Base-by-base conservation (phyloP, 64 coral and sea anemone genomes). In the Platygyra sinensis region DNA sequence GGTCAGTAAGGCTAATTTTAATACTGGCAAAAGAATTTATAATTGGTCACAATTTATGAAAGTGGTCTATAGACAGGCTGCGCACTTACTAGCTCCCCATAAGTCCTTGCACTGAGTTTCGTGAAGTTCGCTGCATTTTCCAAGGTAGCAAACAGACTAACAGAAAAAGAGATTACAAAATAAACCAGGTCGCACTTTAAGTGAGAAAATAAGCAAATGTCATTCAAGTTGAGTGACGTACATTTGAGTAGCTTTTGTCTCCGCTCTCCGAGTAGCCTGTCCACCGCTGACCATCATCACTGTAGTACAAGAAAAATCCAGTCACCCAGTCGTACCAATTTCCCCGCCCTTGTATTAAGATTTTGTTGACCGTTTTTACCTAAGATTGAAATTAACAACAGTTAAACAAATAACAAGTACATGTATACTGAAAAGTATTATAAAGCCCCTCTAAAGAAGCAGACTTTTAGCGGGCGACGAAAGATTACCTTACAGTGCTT, bases 31-130 rank as follows among this genome's bases (percentile, higher is more conserved):
- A n/a, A n/a, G n/a, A n/a, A n/a, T n/a, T n/a, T n/a, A n/a, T n/a
- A n/a, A n/a, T n/a, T n/a, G n/a, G n/a, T n/a, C n/a, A n/a, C n/a
- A n/a, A n/a, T n/a, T n/a, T n/a, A n/a, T n/a, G n/a, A n/a, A n/a
- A n/a, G n/a, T n/a, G n/a, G n/a, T 46, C 0, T 46, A 46, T 46
- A 46, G 42, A 46, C 42, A 46, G 6, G 42, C 42, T 46, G 42
- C 42, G 5, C 22, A 90, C 89, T 75, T 62, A 92, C 90, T 84
- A 62, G 90, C 32, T 92, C 90, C 90, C 90, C 90, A 92, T 4
- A 92, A 73, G 75, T 92, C 82, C 36, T 84, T 92, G 81, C 90
- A 92, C 30, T 92, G 90, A 28, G 90, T 87, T 52, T 92, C 90
- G 42, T 71, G 71, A 52, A 75, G 79, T 24, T 86, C 90, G 29